A percentile compares a stretch with the other conserved stretches of the same genome.
These are phyloP conservation scores for Neodontobutis hainanensis DNA, from an alignment of 2,113 vertebrate genomes.

Conservation along the genomic window DNA sequence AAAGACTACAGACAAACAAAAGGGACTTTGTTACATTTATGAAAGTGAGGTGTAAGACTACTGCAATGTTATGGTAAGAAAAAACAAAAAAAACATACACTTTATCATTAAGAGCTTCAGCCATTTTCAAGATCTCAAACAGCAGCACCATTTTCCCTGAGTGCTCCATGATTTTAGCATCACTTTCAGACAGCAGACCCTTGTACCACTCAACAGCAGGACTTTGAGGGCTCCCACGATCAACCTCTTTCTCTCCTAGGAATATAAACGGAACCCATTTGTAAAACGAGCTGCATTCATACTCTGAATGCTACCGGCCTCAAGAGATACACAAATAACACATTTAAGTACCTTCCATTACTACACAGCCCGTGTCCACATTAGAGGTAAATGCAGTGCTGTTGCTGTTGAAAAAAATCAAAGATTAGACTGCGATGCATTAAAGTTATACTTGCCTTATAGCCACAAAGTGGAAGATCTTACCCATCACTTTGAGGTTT, in stretches of 20 bases:
- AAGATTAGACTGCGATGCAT: not conserved
- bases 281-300: not conserved
- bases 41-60: not conserved
- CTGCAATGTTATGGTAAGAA: not conserved
- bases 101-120: constrained; percentile 92
- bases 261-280: not conserved
- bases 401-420: not conserved
- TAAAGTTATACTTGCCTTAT: not conserved
- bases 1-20: constrained; percentile 81
- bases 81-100: constrained; percentile 78
- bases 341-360: constrained; percentile 77
- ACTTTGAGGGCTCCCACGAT: constrained; percentile 74
- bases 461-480: not conserved
- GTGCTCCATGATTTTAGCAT: constrained; percentile 88
- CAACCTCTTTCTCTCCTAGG: constrained; percentile 24
- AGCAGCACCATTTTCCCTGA: constrained; percentile 95
- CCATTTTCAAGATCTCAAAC: constrained; percentile 91
- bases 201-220: constrained; percentile 86
- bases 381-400: constrained; percentile 10
- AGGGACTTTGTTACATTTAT: not conserved
- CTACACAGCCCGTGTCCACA: constrained; percentile 48
- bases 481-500: constrained; percentile 37
- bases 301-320: too few species aligned
- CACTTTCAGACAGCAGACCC: constrained; percentile 84
- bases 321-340: too few species aligned